Base-by-base conservation (phyloP, 1,140 invertebrate genomes). In the Cepaea nemoralis region DNA sequence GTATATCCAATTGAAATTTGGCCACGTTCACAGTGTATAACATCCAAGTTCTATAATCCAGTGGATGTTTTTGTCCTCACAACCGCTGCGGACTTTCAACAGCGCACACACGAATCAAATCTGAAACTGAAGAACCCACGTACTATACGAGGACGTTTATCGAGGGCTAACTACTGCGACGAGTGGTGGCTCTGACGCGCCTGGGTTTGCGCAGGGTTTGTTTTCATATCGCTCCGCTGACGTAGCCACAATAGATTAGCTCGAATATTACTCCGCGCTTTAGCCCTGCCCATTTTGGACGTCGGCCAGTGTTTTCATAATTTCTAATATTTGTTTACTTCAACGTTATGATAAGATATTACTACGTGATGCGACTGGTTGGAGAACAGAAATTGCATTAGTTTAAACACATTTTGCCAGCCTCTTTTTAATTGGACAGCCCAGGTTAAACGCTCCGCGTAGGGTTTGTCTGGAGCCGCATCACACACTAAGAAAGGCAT, bases 401-500 rank as follows among this genome's bases (percentile, higher is more conserved):
- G n/a, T n/a, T n/a, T n/a, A n/a, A n/a, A n/a, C n/a, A n/a, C n/a
- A n/a, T n/a, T n/a, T n/a, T n/a, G n/a, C n/a, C n/a, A n/a, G 59
- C 12, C 8, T 31, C 16, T 14, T 55, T 6, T 35, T 55, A 55
- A 31, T 50, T 31, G 31, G 35, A 2, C 22, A 22, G 16, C 1
- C 3, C 50, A 22, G 50, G n/a, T 55, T 55, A 55, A 14, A 55
- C 87, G 86, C 85, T 63, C 35, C 85, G 73, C 39, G 81, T 0
- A 75, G 63, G 42, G 63, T 48, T 48, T 70, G 77, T 50, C 79
- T 42, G 48, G 3, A 27, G 45, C 59, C 74, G 37, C 63, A 73
- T 74, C 75, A 63, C 40, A 67, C 63, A 55, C 45, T 45, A 42
- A 70, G 70, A 67, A 67, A 76, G 73, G 75, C 86, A 86, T 86